phyloP scores from a whole-genome alignment of 2,797 vertebrate species.

The Enteromius viviparus region DNA sequence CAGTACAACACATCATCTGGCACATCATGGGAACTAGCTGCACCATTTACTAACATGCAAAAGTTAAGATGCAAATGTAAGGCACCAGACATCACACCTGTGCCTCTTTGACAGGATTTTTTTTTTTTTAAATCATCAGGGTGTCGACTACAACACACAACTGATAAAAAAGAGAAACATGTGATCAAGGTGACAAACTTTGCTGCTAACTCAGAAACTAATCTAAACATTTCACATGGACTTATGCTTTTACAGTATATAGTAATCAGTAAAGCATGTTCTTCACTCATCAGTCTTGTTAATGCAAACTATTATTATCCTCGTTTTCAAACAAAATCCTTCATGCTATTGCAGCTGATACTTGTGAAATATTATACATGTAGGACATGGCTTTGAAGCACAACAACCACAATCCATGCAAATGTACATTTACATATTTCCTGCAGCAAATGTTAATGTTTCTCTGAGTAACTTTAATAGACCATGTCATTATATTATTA shows the following conservation, averaged over 20 bases:
- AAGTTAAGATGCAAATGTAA: slow-evolving; percentile 10
- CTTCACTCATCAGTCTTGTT: neutral
- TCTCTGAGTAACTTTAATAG: neutral
- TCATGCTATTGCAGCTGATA: neutral
- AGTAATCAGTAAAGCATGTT: neutral
- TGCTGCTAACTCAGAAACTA: neutral
- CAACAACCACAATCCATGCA: slow-evolving; percentile 26
- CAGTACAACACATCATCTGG: neutral
- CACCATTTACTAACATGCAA: neutral
- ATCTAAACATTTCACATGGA: neutral
- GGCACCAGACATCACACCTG: neutral
- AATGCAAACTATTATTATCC: too few species aligned
- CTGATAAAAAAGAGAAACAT: slow-evolving; percentile 17
- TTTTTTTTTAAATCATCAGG: neutral
- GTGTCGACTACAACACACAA: neutral
- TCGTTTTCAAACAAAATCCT: neutral
- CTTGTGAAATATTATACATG: neutral
- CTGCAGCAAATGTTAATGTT: neutral
- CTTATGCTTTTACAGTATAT: neutral
- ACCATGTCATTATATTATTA: neutral
- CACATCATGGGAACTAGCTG: neutral
- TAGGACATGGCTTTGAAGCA: neutral
- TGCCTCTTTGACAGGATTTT: neutral
- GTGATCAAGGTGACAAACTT: neutral
- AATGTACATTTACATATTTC: slow-evolving; percentile 32